Conservation (phyloP, 1,140 invertebrate genomes). For the Batillaria attramentaria region DNA sequence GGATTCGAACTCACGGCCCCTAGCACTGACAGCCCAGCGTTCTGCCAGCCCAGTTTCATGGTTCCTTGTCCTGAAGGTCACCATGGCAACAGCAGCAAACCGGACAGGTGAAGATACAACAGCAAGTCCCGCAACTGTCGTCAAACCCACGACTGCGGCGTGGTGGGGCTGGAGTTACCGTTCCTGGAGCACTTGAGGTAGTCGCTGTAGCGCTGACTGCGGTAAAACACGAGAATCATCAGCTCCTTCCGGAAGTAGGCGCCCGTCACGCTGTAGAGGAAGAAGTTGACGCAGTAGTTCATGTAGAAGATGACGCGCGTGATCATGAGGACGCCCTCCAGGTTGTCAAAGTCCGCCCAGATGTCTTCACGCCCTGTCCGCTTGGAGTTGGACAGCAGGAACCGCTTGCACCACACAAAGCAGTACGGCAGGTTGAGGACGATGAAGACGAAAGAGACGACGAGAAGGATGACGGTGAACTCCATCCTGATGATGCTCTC, state of each 20-base stretch:
- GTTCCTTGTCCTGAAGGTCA: no score
- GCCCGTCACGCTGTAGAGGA: constrained; percentile 66
- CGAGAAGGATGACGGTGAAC: constrained; percentile 57
- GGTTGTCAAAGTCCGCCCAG: not conserved
- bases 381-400: constrained; percentile 29
- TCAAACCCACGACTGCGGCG: constrained; percentile 31
- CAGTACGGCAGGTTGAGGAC: constrained; percentile 62
- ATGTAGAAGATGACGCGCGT: constrained; percentile 64
- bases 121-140: not conserved
- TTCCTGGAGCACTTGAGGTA: not conserved
- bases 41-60: no score
- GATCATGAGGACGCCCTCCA: constrained; percentile 48
- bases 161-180: constrained; percentile 19
- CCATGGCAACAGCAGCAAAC: no score
- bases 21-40: no score
- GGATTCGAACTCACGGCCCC: no score
- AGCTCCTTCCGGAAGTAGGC: constrained; percentile 45
- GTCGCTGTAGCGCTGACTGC: not conserved
- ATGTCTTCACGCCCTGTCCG: constrained; percentile 1
- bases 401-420: constrained; percentile 57
- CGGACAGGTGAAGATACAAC: no score
- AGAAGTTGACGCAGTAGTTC: constrained; percentile 69
- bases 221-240: constrained; percentile 30
- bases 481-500: constrained; percentile 60
- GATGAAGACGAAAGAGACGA: constrained; percentile 58